These are phyloP conservation scores for Caenorhabditis wallacei DNA, from an alignment of 2,888 invertebrate species.

Conservation along the genomic window DNA sequence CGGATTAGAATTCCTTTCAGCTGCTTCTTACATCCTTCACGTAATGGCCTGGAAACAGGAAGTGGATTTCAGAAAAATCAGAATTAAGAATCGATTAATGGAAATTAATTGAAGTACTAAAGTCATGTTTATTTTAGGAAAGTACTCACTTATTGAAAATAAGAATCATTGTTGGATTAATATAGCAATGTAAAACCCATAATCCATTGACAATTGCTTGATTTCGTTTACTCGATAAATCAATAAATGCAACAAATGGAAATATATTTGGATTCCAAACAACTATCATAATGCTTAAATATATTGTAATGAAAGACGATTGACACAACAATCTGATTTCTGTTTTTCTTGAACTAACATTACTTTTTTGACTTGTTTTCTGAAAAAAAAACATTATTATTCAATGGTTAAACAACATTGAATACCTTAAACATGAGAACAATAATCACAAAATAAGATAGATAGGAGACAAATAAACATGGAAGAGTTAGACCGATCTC, in stretches of 20 bases:
- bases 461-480: conserved; percentile 33
- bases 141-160: conserved; percentile 19
- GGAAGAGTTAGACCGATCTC: conserved; percentile 44
- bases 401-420: neutral
- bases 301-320: conserved; percentile 39
- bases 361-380: conserved; percentile 1
- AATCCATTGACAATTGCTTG: conserved; percentile 16
- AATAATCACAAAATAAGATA: conserved; percentile 25
- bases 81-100: too few species aligned
- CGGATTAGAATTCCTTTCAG: neutral
- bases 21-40: neutral
- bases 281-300: conserved; percentile 27
- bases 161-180: conserved; percentile 17
- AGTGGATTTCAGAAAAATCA: too few species aligned
- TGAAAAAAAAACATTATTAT: neutral
- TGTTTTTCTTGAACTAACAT: neutral
- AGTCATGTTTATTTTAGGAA: too few species aligned
- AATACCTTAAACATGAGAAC: conserved; percentile 10
- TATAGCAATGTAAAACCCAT: conserved; percentile 10
- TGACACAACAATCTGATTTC: conserved; percentile 43
- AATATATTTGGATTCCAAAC: conserved; percentile 33
- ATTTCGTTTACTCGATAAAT: neutral
- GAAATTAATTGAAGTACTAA: too few species aligned
- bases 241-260: neutral
- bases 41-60: conserved; percentile 1